Evolutionary conservation across 2,797 vertebrate genomes (phyloP), one percentile per base, ranked within the genome.

Genomic region (Muraenolepis orangiensis): DNA sequence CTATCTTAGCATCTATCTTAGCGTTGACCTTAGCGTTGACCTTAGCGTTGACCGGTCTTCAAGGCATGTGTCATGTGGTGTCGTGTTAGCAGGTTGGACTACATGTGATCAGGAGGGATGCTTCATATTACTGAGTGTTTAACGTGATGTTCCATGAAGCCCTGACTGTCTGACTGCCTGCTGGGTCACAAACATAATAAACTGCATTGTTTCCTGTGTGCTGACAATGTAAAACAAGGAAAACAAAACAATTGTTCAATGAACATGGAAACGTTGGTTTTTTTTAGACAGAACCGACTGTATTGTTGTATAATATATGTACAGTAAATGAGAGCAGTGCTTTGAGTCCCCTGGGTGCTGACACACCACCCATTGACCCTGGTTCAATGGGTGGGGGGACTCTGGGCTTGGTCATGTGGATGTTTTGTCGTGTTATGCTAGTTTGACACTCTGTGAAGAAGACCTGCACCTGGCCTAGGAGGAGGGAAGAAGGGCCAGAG

Each of bases 401-500:
- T 20, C 18, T 6, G 16, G 16, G 42, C 23, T 28, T 2, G 61
- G 26, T n/a, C n/a, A n/a, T n/a, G n/a, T n/a, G n/a, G n/a, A n/a
- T n/a, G n/a, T n/a, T n/a, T n/a, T n/a, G 23, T 66, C 61, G 10
- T 29, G 29, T 31, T 14, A 31, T 40, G 28, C 74, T 79, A 72
- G 29, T 76, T 76, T 74, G 36, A 51, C 29, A 23, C 72, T 74
- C 74, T 76, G 31, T 16, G 28, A 12, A 38, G 61, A 3, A 78
- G 42, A 84, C 68, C 36, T 51, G 42, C 64, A 51, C 42, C 42
- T 51, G 42, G 42, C 1, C 16, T 42, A 14, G 40, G 1, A 6
- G 13, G 40, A 14, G 40, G 40, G 40, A 66, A 86, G 85, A 83
- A 85, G 72, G 36, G 79, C 74, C 74, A 84, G 68, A 81, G 68